phyloP scores from a whole-genome alignment of 2,888 invertebrate genomes.

The Caenorhabditis panamensis region DNA sequence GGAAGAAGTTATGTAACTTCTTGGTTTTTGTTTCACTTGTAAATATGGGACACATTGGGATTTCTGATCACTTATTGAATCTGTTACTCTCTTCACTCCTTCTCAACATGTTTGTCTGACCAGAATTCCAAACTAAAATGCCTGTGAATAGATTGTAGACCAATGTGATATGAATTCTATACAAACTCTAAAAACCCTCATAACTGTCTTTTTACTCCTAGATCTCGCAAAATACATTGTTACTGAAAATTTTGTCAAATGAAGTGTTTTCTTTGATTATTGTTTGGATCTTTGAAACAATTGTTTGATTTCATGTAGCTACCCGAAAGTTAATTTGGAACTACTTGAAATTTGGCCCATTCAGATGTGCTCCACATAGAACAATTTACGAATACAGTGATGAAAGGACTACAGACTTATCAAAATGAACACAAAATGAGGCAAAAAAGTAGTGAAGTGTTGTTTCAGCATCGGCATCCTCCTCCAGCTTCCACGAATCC shows the following conservation, averaged over 20 bases:
- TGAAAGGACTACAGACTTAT: no score
- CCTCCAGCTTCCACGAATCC: no score
- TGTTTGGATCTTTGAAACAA: not conserved
- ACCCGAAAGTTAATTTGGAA: no score
- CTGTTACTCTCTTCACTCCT: no score
- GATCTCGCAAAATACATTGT: slow-evolving; percentile 6
- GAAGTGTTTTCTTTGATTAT: not conserved
- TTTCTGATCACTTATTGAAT: not conserved
- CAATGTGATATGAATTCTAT: not conserved
- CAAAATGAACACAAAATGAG: no score
- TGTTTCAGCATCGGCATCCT: no score
- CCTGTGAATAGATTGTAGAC: not conserved
- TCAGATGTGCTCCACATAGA: no score
- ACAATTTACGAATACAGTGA: no score
- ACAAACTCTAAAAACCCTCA: not conserved
- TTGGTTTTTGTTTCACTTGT: not conserved
- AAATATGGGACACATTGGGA: not conserved
- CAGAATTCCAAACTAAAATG: not conserved
- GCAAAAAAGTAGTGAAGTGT: no score
- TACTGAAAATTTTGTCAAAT: not conserved
- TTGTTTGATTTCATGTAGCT: not conserved
- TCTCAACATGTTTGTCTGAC: no score
- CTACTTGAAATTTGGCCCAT: no score
- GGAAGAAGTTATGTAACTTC: slow-evolving; percentile 33
- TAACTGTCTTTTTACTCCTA: slow-evolving; percentile 7